phyloP scores from a whole-genome alignment of 2,888 invertebrate species.

The Heteromyza rotundicornis region DNA sequence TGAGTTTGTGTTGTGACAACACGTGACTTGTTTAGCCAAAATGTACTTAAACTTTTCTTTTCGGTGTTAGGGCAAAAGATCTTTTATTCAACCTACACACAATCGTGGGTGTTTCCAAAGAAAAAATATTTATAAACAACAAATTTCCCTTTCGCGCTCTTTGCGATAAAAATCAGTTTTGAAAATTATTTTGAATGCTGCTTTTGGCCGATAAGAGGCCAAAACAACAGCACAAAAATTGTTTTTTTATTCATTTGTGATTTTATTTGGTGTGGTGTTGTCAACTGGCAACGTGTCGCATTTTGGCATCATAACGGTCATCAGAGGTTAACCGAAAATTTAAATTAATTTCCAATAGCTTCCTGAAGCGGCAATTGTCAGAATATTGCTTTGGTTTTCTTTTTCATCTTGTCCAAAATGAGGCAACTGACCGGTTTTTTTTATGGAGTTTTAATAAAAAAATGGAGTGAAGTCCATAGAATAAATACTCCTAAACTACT shows the following conservation, averaged over 20 bases:
- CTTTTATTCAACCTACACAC: not conserved
- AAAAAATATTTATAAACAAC: not conserved
- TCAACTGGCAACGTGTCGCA: not conserved
- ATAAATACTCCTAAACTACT: too few relatives aligned
- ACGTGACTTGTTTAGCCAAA: not conserved
- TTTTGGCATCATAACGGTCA: not conserved
- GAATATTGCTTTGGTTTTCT: too few relatives aligned
- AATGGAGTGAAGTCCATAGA: too few relatives aligned
- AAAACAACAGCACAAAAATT: not conserved
- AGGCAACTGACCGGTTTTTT: too few relatives aligned
- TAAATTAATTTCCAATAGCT: not conserved
- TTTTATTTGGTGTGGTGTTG: not conserved
- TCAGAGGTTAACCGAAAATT: not conserved
- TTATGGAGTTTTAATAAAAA: too few relatives aligned
- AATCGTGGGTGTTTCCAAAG: not conserved
- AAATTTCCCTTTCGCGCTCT: not conserved
- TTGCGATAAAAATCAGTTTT: not conserved
- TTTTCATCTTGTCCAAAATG: too few relatives aligned
- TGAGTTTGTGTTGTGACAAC: not conserved
- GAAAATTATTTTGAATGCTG: not conserved
- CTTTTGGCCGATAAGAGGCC: not conserved
- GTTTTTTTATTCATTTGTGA: not conserved
- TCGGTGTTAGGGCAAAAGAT: not conserved
- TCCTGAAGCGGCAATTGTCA: too few relatives aligned
- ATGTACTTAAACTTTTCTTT: not conserved